Conservation (phyloP, 2,797 vertebrate species). For the Artibeus jamaicensis region DNA sequence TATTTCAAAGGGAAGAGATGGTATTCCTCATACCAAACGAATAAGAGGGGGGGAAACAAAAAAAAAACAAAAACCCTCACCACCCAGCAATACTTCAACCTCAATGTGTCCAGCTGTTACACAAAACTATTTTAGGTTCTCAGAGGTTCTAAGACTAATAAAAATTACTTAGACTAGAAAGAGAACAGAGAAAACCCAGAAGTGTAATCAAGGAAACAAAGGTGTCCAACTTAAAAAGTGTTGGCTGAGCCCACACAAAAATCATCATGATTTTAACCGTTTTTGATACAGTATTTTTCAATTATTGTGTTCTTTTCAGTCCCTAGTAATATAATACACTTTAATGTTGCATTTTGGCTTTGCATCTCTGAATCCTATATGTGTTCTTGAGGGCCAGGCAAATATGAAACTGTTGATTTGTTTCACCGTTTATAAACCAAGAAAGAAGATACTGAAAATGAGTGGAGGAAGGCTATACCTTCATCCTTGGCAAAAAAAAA, state of each 20-base stretch:
- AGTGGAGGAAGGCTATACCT: not conserved
- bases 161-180: not conserved
- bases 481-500: not conserved
- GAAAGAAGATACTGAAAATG: not conserved
- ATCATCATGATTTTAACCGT: not conserved
- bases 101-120: not conserved
- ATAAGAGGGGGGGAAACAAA: no score
- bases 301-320: not conserved
- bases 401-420: not conserved
- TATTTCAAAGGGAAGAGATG: not conserved
- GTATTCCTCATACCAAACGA: not conserved
- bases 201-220: not conserved
- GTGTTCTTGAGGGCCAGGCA: not conserved
- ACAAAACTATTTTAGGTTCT: not conserved
- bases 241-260: not conserved
- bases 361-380: not conserved
- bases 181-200: not conserved
- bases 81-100: not conserved
- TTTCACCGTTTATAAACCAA: not conserved
- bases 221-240: not conserved
- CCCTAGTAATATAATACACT: not conserved
- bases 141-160: not conserved
- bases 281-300: not conserved
- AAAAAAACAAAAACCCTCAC: not conserved
- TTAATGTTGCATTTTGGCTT: conserved; percentile 19